Evolutionary conservation across 1,140 invertebrate genomes (phyloP).

Genomic region (Drosophila kepulauana): DNA sequence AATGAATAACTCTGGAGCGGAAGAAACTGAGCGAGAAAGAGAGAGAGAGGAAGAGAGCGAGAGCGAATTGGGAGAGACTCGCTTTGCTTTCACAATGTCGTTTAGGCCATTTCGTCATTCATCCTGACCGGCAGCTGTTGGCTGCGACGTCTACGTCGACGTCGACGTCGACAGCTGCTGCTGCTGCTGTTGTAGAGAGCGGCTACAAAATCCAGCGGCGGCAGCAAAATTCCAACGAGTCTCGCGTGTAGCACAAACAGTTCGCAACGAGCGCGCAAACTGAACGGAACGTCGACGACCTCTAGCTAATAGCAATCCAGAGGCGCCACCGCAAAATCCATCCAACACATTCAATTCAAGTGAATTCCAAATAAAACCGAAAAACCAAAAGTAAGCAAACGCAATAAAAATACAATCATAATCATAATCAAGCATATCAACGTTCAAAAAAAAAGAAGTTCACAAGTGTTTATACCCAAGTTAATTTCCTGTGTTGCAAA

Average conservation of each 20-base stretch:
- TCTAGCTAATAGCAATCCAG: slow-evolving; percentile 31
- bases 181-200: slow-evolving; percentile 15
- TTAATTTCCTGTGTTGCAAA: neutral
- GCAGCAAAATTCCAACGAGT: slow-evolving; percentile 66
- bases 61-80: slow-evolving; percentile 16
- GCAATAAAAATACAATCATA: slow-evolving; percentile 3
- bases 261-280: slow-evolving; percentile 73
- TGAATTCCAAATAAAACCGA: slow-evolving; percentile 34
- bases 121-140: slow-evolving; percentile 60
- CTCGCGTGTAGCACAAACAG: slow-evolving; percentile 64
- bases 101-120: slow-evolving; percentile 72
- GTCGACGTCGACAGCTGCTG: slow-evolving; percentile 29
- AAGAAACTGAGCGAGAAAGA: slow-evolving; percentile 11
- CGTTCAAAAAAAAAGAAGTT: too few species aligned
- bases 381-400: slow-evolving; percentile 58
- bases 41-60: slow-evolving; percentile 30
- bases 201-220: slow-evolving; percentile 75
- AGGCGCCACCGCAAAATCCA: slow-evolving; percentile 51
- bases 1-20: slow-evolving; percentile 61
- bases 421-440: slow-evolving; percentile 11
- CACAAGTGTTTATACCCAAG: neutral
- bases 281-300: slow-evolving; percentile 75
- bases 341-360: slow-evolving; percentile 37
- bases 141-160: slow-evolving; percentile 19
- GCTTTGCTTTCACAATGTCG: slow-evolving; percentile 67